Evolutionary conservation across 2,113 vertebrate genomes (phyloP).

Genomic region (Myocastor coypus): DNA sequence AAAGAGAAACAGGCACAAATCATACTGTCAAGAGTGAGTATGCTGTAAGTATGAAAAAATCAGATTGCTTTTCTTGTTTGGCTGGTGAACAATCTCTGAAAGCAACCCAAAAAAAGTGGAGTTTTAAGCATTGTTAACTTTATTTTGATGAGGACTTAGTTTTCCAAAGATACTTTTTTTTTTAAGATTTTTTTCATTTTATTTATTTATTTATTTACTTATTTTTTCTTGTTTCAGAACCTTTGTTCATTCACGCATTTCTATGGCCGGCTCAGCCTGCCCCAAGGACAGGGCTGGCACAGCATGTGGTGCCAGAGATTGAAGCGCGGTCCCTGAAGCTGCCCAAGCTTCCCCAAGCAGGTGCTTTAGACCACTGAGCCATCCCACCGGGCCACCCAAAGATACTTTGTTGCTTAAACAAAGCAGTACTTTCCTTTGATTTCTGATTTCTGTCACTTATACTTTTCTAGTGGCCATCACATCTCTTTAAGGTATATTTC

Average conservation of each 20-base stretch:
- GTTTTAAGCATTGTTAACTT: neutral
- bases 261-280: no score
- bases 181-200: no score
- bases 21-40: neutral
- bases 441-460: conserved; percentile 7
- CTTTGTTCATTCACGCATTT: no score
- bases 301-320: no score
- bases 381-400: no score
- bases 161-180: neutral
- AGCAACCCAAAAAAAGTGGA: conserved; percentile 8
- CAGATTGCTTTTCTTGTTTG: neutral
- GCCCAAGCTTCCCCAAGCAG: no score
- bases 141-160: conserved; percentile 9
- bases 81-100: conserved; percentile 27
- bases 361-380: no score
- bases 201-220: no score
- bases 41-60: neutral
- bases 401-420: conserved; percentile 16
- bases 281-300: no score
- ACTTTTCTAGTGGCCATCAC: conserved; percentile 2
- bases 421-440: neutral
- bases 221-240: no score
- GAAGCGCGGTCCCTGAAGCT: no score
- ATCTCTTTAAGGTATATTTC: neutral
- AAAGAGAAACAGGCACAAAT: neutral